phyloP scores from a whole-genome alignment of 2,113 vertebrate species.

The Asarcornis scutulata region DNA sequence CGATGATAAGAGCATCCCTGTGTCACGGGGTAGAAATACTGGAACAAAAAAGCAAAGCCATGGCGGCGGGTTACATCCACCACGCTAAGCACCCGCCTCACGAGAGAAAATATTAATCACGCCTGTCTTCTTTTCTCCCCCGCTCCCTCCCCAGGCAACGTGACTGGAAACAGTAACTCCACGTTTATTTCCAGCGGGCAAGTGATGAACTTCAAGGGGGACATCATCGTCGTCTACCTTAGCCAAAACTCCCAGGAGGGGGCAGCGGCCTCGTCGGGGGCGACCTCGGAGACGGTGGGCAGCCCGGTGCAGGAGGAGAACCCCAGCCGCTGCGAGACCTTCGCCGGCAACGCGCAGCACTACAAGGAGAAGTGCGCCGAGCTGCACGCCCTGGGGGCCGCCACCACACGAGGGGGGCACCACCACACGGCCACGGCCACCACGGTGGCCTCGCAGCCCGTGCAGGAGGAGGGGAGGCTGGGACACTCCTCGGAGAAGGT shows the following conservation, averaged over 20 bases:
- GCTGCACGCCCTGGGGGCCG: background rate
- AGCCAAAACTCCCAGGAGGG: conserved; percentile 88
- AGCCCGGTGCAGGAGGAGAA: conserved; percentile 92
- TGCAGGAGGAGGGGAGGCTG: conserved; percentile 79
- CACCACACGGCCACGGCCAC: conserved; percentile 28
- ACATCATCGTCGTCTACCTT: conserved; percentile 94
- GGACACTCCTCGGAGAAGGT: conserved; percentile 24
- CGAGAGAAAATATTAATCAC: conserved; percentile 47
- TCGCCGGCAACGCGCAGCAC: conserved; percentile 77
- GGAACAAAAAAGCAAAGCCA: conserved; percentile 17
- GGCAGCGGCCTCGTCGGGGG: conserved; percentile 4
- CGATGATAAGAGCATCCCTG: background rate
- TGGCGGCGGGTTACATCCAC: background rate
- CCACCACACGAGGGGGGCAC: no score
- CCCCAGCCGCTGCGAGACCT: conserved; percentile 76
- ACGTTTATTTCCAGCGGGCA: conserved; percentile 98
- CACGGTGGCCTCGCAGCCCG: conserved; percentile 33
- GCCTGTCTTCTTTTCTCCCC: background rate
- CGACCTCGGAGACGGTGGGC: conserved; percentile 77
- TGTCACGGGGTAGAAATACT: background rate
- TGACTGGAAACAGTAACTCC: conserved; percentile 95
- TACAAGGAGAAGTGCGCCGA: conserved; percentile 66
- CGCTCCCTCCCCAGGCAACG: conserved; percentile 81
- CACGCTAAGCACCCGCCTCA: background rate
- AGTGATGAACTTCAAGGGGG: conserved; percentile 98